These are phyloP conservation scores for Tamias sibiricus DNA, from an alignment of 2,113 vertebrate species.

Conservation along the genomic window DNA sequence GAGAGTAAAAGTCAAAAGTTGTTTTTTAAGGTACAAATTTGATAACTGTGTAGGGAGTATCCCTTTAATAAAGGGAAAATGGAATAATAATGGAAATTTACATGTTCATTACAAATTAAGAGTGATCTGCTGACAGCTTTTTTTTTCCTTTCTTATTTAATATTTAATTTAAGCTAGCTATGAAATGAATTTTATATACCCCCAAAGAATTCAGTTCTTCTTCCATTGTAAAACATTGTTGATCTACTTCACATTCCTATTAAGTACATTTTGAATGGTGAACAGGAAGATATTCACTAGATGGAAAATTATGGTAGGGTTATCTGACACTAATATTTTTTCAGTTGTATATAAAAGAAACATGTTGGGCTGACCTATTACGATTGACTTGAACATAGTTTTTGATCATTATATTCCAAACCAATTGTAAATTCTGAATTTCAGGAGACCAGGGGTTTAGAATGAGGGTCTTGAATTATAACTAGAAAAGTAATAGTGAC, in stretches of 20 bases:
- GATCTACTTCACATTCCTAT: slow-evolving; percentile 16
- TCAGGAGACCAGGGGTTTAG: background rate
- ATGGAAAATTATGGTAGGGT: background rate
- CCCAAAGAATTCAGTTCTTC: background rate
- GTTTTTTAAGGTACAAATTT: slow-evolving; percentile 58
- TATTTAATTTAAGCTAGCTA: slow-evolving; percentile 59
- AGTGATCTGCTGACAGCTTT: background rate
- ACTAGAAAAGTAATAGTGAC: background rate
- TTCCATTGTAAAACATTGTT: background rate
- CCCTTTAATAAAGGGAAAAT: slow-evolving; percentile 25
- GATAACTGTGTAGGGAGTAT: slow-evolving; percentile 14
- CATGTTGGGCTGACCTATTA: background rate
- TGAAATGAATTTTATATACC: slow-evolving; percentile 9
- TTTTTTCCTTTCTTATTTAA: slow-evolving; percentile 55
- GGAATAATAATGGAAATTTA: slow-evolving; percentile 34
- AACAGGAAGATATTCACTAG: background rate
- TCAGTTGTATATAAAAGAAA: background rate
- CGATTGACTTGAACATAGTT: background rate
- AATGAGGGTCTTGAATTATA: background rate
- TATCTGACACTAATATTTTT: slow-evolving; percentile 29
- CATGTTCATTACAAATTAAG: slow-evolving; percentile 62
- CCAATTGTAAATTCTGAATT: background rate
- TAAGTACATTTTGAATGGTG: slow-evolving; percentile 10
- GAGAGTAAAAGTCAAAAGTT: slow-evolving; percentile 55
- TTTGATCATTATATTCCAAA: slow-evolving; percentile 1